Evolutionary conservation across 2,797 vertebrate genomes (phyloP).

Genomic region (Malacoraja senta): DNA sequence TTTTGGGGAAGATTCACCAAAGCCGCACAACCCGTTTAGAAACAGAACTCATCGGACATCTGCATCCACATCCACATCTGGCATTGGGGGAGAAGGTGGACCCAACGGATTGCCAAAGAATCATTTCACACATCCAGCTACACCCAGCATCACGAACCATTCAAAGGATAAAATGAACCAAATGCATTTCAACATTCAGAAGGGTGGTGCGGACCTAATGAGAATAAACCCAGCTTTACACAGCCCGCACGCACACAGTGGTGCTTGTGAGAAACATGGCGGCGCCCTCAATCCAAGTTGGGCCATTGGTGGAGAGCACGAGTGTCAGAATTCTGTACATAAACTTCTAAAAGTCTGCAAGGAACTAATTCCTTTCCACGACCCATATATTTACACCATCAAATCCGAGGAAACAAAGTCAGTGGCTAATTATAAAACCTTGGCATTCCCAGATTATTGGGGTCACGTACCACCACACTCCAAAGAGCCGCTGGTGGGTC

Average conservation of each 20-base stretch:
- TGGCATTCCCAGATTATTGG: slow-evolving; percentile 86
- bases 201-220: background rate
- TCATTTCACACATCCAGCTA: no score
- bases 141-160: background rate
- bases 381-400: slow-evolving; percentile 53
- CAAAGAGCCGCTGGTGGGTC: slow-evolving; percentile 60
- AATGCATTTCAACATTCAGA: no score
- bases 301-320: slow-evolving; percentile 20
- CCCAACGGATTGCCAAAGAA: background rate
- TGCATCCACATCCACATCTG: no score
- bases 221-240: background rate
- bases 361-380: slow-evolving; percentile 56
- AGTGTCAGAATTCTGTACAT: slow-evolving; percentile 38
- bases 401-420: slow-evolving; percentile 63
- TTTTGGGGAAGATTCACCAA: no score
- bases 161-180: background rate
- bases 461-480: slow-evolving; percentile 63
- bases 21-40: background rate
- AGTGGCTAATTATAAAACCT: slow-evolving; percentile 63
- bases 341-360: slow-evolving; percentile 53
- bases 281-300: background rate
- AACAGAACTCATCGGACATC: background rate
- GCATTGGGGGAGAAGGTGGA: background rate
- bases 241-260: background rate
- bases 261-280: slow-evolving; percentile 12